Base-by-base conservation (phyloP, 2,888 invertebrate genomes). In the Chloroclysta siterata region DNA sequence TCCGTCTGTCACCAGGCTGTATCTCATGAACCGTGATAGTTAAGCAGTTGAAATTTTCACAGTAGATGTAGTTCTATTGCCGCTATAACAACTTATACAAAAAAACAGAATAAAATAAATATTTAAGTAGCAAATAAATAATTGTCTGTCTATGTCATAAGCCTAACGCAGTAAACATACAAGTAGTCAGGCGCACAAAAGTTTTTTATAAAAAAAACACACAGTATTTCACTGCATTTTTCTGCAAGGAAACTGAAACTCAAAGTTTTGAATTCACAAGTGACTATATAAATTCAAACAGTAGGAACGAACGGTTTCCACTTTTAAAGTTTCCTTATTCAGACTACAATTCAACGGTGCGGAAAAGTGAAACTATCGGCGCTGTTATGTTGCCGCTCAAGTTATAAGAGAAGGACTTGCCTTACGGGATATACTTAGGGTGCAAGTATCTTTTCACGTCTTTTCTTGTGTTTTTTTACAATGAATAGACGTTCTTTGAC, bases 321-420 rank as follows among this genome's bases (percentile, higher is more conserved):
- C 84, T 85, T 87, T 83, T 83, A 83, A 88, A 88, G 82, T 87
- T 89, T 79, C 80, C 82, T 80, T 85, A 89, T 87, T 88, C 85
- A 84, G 78, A 83, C 78, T 22, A 80, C 85, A 83, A 85, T 81
- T 82, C 90, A 89, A 74, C 85, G 88, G 81, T 76, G 87, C 85
- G 83, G 89, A 90, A 90, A 91, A 91, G 88, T 90, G 90, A 90
- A 89, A 90, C 88, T 88, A 88, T 87, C 85, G 81, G 76, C 82
- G 72, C 72, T 78, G 78, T 76, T 68, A 63, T 66, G 36, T 53
- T 56, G 58, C 15, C 63, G 69, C 68, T n/a, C 65, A 82, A 81
- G 76, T 66, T 76, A 62, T 53, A 63, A 60, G 65, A 66, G 53
- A 48, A 51, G 17, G 47, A 44, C 54, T 60, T 48, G n/a, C n/a